These are phyloP conservation scores for Pandion haliaetus DNA, from an alignment of 2,113 vertebrate genomes.

Conservation along the genomic window DNA sequence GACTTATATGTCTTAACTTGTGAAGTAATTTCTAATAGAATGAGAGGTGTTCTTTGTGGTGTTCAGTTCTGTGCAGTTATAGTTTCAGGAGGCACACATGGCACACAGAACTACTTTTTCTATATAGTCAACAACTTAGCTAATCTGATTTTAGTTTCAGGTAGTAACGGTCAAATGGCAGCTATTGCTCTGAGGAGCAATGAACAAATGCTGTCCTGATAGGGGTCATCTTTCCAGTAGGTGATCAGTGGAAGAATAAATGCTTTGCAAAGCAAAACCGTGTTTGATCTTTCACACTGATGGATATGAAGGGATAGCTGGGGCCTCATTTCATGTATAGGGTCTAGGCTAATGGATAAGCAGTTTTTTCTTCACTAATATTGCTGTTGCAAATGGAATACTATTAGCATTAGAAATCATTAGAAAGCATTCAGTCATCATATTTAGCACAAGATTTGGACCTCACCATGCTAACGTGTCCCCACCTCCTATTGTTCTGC, in stretches of 20 bases:
- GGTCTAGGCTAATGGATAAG: background rate
- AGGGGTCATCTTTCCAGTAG: background rate
- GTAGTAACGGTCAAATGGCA: background rate
- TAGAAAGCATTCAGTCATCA: background rate
- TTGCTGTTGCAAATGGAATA: background rate
- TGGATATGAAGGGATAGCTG: background rate
- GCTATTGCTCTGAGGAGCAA: background rate
- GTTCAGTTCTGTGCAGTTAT: background rate
- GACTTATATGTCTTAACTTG: background rate
- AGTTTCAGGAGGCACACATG: background rate
- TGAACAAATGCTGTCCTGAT: background rate
- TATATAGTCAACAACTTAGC: background rate
- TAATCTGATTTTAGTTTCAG: background rate
- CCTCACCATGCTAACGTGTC: background rate
- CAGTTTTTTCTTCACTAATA: background rate
- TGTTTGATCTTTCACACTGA: background rate
- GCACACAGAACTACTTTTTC: background rate
- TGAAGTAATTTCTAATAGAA: background rate
- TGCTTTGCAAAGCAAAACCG: background rate
- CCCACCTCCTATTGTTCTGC: background rate
- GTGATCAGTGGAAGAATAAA: background rate
- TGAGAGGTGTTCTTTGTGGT: background rate
- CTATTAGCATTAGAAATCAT: background rate
- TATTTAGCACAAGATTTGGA: background rate
- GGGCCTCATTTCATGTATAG: background rate